Evolutionary conservation across 1,140 invertebrate genomes (phyloP), one percentile per base, ranked within the genome.

Genomic region (Platorchestia sp.): DNA sequence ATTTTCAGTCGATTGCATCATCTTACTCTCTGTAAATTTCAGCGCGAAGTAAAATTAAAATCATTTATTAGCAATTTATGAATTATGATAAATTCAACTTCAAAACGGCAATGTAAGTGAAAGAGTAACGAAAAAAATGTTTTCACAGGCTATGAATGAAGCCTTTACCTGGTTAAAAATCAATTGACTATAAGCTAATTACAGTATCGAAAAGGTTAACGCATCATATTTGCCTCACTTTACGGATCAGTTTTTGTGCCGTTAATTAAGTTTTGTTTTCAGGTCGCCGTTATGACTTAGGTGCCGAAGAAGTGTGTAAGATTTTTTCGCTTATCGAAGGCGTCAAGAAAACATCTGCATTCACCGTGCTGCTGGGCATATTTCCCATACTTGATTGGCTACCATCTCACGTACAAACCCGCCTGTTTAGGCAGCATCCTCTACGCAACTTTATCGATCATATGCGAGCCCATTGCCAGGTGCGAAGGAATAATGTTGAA

Each of bases 201-300:
- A 19, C 59, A 75, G 27, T 75, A 3, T 75, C 36, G 59, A 75
- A 75, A 75, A 22, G n/a, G n/a, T n/a, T n/a, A 10, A 75, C 27
- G n/a, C n/a, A n/a, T n/a, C n/a, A n/a, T n/a, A n/a, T n/a, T n/a
- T n/a, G n/a, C n/a, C n/a, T n/a, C n/a, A n/a, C 27, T 75, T 75
- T 10, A 75, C 10, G 14, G n/a, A n/a, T n/a, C n/a, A n/a, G n/a
- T n/a, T n/a, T n/a, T n/a, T n/a, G n/a, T n/a, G 59, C 1, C 27
- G 27, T 27, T 22, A 22, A 36, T 93, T 44, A 45, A 41, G 45
- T 95, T 6, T 42, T 40, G n/a, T n/a, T 90, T 41, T 14, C 95
- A 96, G 95, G 95, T 42, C 87, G 89, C 0, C 95, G 95, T 22
- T 96, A 96, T 45, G 53, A 95, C 86, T 43, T 96, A 87, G 44